These are phyloP conservation scores for Mus spretus DNA, from an alignment of 2,797 vertebrate species.

Conservation along the genomic window DNA sequence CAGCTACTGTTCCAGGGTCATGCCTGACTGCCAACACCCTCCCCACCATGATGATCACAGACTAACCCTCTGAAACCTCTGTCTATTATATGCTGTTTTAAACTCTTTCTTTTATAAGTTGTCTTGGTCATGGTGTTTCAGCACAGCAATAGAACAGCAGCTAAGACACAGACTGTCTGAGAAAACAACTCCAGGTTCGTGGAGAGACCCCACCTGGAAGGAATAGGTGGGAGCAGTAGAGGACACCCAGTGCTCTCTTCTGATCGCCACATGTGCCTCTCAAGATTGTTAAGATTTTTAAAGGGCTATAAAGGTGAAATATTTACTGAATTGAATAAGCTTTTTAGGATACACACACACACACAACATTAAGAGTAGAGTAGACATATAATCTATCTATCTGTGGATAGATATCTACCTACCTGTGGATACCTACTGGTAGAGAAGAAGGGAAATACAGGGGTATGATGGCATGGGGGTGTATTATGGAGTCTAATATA, in stretches of 20 bases:
- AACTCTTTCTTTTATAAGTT: neutral
- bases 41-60: neutral
- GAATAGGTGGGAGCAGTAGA: neutral
- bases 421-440: neutral
- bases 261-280: neutral
- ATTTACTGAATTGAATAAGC: neutral
- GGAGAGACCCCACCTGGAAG: neutral
- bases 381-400: neutral
- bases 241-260: neutral
- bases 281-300: constrained; percentile 16
- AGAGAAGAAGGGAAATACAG: neutral
- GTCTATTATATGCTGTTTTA: neutral
- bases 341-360: neutral
- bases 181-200: neutral
- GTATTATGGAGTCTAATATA: neutral
- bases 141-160: neutral
- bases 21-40: neutral
- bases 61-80: neutral
- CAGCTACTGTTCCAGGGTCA: neutral
- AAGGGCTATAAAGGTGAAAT: neutral
- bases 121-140: no score
- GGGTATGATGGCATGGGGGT: neutral
- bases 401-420: neutral
- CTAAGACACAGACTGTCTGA: neutral
- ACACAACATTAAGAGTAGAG: neutral